These are phyloP conservation scores for Leptinotarsa lineolata DNA, from an alignment of 1,140 invertebrate genomes.

Conservation along the genomic window DNA sequence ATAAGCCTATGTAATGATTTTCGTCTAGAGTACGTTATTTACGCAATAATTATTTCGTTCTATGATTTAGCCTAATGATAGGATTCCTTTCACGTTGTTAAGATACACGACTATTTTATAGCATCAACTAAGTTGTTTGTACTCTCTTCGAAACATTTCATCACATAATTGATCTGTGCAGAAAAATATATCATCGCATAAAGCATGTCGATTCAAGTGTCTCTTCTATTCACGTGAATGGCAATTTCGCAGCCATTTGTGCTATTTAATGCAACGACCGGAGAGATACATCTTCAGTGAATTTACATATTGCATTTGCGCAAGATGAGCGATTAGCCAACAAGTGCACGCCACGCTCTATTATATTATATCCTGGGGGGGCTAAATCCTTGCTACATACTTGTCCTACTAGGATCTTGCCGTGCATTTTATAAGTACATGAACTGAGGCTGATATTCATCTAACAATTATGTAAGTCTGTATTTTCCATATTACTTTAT, in stretches of 20 bases:
- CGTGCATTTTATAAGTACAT: neutral
- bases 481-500: neutral
- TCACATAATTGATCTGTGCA: too few species aligned
- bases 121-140: too few species aligned
- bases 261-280: neutral
- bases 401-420: neutral
- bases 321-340: slow-evolving; percentile 5
- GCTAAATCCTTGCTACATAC: neutral
- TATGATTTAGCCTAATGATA: too few species aligned
- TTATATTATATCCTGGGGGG: slow-evolving; percentile 2
- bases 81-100: too few species aligned
- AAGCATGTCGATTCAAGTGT: neutral
- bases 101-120: too few species aligned
- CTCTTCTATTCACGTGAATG: neutral
- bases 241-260: neutral
- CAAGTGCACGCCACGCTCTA: slow-evolving; percentile 4
- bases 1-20: too few species aligned
- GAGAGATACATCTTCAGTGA: neutral
- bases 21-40: too few species aligned
- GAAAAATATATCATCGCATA: too few species aligned
- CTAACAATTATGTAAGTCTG: neutral
- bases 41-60: too few species aligned
- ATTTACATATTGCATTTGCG: slow-evolving; percentile 4
- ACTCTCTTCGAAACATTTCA: too few species aligned
- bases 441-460: neutral